A percentile compares a stretch with the other conserved stretches of the same genome.
These are phyloP conservation scores for Aurelia sp. DNA, from an alignment of 30 jellyfish, hydroid and myxozoan genomes.

Conservation along the genomic window DNA sequence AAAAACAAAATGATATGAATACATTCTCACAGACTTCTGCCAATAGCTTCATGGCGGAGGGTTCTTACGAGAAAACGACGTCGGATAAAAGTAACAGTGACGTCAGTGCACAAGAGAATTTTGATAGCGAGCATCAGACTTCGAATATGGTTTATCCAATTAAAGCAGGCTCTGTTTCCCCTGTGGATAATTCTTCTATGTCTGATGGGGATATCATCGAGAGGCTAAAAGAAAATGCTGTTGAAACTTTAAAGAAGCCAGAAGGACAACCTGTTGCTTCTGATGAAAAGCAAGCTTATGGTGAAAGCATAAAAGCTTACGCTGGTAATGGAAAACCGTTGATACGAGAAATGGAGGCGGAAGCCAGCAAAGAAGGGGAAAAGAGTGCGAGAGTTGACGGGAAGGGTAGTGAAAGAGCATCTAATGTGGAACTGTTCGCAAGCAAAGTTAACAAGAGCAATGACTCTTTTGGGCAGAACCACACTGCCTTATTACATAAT, in stretches of 20 bases:
- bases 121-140: neutral
- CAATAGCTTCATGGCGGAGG: neutral
- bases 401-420: neutral
- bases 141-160: neutral
- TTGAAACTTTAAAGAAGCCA: slow-evolving; percentile 10
- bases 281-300: neutral
- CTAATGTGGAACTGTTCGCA: no score
- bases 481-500: no score
- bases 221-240: slow-evolving; percentile 34
- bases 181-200: slow-evolving; percentile 36
- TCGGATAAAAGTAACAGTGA: neutral
- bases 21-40: neutral
- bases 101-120: neutral
- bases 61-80: neutral
- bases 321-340: slow-evolving; percentile 16
- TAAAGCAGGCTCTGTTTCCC: neutral
- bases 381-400: neutral
- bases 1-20: no score
- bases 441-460: no score
- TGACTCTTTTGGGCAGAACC: no score
- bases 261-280: neutral
- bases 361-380: neutral
- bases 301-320: neutral
- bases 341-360: slow-evolving; percentile 12
- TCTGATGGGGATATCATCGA: slow-evolving; percentile 57